Evolutionary conservation across 2,888 invertebrate genomes (phyloP).

Genomic region (Lobophora halterata): DNA sequence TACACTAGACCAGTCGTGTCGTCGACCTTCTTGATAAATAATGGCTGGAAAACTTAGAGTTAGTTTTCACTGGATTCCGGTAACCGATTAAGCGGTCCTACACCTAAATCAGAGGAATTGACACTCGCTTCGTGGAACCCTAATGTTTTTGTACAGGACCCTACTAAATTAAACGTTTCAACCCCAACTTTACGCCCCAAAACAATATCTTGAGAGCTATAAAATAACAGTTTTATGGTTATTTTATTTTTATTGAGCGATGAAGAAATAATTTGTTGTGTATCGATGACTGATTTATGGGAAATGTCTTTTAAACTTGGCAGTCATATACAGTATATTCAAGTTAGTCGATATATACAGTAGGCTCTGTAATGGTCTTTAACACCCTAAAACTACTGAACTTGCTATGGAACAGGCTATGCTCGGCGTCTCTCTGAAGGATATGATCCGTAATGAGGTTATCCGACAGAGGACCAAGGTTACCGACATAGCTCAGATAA

Average conservation of each 20-base stretch:
- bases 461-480: no score
- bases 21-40: constrained; percentile 27
- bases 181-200: constrained; percentile 41
- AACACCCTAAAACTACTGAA: no score
- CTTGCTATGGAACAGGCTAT: no score
- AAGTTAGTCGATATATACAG: constrained; percentile 5
- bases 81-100: constrained; percentile 28
- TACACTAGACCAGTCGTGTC: no score
- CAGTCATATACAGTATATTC: constrained; percentile 1
- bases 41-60: constrained; percentile 22
- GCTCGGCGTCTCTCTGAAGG: no score
- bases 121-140: constrained; percentile 34
- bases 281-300: constrained; percentile 1
- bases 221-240: constrained; percentile 36
- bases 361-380: no score
- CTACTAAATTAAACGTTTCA: constrained; percentile 37
- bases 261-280: constrained; percentile 16
- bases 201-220: constrained; percentile 46
- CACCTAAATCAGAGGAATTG: constrained; percentile 41
- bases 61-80: constrained; percentile 22
- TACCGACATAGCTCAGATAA: no score
- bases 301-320: constrained; percentile 12
- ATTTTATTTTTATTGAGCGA: constrained; percentile 29
- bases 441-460: no score
- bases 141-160: constrained; percentile 47